Conservation (phyloP, 2,888 invertebrate species). For the Harpalus rufipes region DNA sequence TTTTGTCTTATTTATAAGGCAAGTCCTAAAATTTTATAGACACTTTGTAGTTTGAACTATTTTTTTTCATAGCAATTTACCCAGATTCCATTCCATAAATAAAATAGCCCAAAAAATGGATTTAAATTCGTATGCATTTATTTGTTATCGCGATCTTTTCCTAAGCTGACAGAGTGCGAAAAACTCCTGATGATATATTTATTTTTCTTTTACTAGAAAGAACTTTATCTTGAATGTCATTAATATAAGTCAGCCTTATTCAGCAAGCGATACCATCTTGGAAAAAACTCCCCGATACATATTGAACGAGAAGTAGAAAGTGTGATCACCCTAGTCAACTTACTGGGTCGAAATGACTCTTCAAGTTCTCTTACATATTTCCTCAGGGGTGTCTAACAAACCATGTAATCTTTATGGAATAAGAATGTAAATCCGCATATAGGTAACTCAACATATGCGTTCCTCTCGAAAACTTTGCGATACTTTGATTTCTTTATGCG, state of each 20-base stretch:
- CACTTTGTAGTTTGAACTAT: not conserved
- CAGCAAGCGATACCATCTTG: conserved; percentile 5
- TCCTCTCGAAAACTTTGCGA: conserved; percentile 51
- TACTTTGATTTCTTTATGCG: conserved; percentile 65
- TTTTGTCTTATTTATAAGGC: too few species aligned
- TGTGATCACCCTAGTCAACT: conserved; percentile 42
- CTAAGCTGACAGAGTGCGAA: too few species aligned
- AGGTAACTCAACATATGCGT: conserved; percentile 20
- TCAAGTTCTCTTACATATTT: not conserved
- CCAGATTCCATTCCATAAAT: not conserved
- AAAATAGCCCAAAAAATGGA: too few species aligned
- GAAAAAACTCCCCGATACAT: conserved; percentile 19
- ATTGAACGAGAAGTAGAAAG: conserved; percentile 37
- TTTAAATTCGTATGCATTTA: too few species aligned
- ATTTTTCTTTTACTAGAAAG: not conserved
- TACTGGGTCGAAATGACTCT: conserved; percentile 59
- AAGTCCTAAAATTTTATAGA: too few species aligned
- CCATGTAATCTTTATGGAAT: conserved; percentile 75
- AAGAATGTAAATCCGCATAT: conserved; percentile 72
- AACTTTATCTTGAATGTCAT: conserved; percentile 30
- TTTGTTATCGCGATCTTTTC: too few species aligned
- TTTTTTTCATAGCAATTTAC: not conserved
- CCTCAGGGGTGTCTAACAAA: conserved; percentile 62
- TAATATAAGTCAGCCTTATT: conserved; percentile 34
- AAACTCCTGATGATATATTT: not conserved